Evolutionary conservation across 2,888 invertebrate genomes (phyloP).

Genomic region (Trimorus sp.): DNA sequence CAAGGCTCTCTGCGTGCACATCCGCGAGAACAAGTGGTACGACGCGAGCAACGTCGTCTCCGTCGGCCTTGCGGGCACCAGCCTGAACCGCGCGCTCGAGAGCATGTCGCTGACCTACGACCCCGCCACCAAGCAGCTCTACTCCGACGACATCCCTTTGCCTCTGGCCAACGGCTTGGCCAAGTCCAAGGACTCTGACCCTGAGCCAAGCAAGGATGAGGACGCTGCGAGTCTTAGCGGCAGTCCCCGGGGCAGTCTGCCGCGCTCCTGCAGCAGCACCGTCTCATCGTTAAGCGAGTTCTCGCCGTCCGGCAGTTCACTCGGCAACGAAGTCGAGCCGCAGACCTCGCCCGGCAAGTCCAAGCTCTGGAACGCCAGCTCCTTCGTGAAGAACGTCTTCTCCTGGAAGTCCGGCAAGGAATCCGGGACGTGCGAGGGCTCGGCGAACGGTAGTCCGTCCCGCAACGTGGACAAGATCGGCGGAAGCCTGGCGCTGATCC

Average conservation of each 20-base stretch:
- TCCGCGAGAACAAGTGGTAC: conserved; percentile 78
- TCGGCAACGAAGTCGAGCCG: conserved; percentile 83
- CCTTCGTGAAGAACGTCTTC: conserved; percentile 81
- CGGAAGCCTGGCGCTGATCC: conserved; percentile 88
- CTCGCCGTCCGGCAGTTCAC: conserved; percentile 85
- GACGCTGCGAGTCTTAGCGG: conserved; percentile 69
- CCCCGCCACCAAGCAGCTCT: conserved; percentile 88
- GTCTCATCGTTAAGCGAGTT: conserved; percentile 88
- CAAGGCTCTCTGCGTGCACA: conserved; percentile 77
- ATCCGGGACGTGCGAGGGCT: conserved; percentile 49
- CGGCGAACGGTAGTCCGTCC: conserved; percentile 80
- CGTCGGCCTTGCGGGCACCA: conserved; percentile 76
- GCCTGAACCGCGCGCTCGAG: conserved; percentile 87
- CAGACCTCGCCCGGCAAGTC: conserved; percentile 72
- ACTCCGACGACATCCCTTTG: conserved; percentile 80
- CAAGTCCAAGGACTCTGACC: conserved; percentile 32
- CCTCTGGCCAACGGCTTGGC: conserved; percentile 27
- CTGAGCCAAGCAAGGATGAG: conserved; percentile 58
- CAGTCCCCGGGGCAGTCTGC: conserved; percentile 76
- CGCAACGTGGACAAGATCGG: conserved; percentile 84
- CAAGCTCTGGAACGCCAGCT: conserved; percentile 72
- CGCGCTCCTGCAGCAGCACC: conserved; percentile 83
- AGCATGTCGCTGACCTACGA: conserved; percentile 89
- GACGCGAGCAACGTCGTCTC: conserved; percentile 77
- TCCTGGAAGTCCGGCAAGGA: conserved; percentile 80